Evolutionary conservation across 2,113 vertebrate genomes (phyloP).

Genomic region (Podilymbus podiceps): DNA sequence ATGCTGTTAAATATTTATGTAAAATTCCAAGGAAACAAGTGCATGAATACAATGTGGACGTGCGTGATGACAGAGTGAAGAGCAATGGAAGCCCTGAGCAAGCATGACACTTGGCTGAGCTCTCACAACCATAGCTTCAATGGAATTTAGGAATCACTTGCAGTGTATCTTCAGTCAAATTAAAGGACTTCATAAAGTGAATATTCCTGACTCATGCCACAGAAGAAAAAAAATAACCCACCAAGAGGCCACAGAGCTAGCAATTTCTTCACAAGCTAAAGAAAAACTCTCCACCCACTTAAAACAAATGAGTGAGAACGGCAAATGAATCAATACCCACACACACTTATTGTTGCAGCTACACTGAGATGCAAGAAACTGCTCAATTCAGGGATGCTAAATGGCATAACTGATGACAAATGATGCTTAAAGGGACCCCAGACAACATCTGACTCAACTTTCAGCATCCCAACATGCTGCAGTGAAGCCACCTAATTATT

Average conservation of each 20-base stretch:
- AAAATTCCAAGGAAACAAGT: constrained; percentile 8
- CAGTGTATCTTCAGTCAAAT: constrained; percentile 23
- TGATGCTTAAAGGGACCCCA: neutral
- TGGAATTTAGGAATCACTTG: constrained; percentile 36
- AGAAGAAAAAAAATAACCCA: neutral
- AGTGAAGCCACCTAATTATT: neutral
- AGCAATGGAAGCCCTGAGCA: constrained; percentile 22
- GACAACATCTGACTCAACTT: neutral
- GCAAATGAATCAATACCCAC: neutral
- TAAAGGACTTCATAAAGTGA: constrained; percentile 47
- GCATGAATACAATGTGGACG: neutral
- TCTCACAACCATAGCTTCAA: neutral
- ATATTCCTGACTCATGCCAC: constrained; percentile 14
- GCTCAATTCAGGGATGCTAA: neutral
- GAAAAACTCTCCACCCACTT: neutral
- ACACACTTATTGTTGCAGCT: neutral
- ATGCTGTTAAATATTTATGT: constrained; percentile 38
- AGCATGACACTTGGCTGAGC: neutral
- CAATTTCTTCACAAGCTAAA: neutral
- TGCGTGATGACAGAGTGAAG: neutral
- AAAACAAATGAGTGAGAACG: neutral
- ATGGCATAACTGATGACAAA: neutral
- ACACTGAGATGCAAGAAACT: neutral
- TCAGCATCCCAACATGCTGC: rapidly evolving
- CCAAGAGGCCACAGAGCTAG: neutral